Base-by-base conservation (phyloP, 2,113 vertebrate genomes). In the Sylvietta virens region DNA sequence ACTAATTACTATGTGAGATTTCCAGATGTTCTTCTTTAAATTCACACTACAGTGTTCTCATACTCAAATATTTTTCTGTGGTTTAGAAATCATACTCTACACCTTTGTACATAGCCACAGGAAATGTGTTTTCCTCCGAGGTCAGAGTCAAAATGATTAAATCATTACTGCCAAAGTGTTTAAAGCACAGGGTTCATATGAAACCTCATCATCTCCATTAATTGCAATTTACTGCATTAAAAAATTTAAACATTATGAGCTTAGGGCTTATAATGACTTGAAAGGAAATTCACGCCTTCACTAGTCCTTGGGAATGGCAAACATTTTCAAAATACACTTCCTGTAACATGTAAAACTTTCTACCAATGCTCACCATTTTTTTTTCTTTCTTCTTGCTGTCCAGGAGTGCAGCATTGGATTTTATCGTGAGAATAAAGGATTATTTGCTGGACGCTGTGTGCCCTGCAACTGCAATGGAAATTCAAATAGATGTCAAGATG, bases 391-490 rank as follows among this genome's bases (percentile, higher is more conserved):
- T 15, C 40, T 77, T 80, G 9, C 30, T 64, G 4, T 76, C 66
- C 82, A 99, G 99, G 98, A 98, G 86, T 99, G 99, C 69, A 77
- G 97, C 60, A 96, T 97, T 69, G 99, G 99, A 92, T 98, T 97
- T 97, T 99, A 99, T 92, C 98, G 97, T 95, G 98, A 99, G 24
- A 86, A 84, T 88, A 97, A 72, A 22, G 97, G 97, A 22, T 45
- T 89, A 5, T 98, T 92, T 78, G 70, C 97, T 3, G 98, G 98
- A 89, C 97, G 83, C 48, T 99, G 99, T 81, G 94, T 99, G 54
- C 97, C 98, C 84, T 99, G 99, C 93, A 94, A 92, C 65, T 99
- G 99, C 96, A 98, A 99, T 8, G 98, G 98, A 69, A 98, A 98
- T 88, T 98, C 99, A 16, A 79, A 97, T 7, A 97, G 98, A 80